Evolutionary conservation across 2,797 vertebrate genomes (phyloP).

Genomic region (Melanotaenia trifasciata): DNA sequence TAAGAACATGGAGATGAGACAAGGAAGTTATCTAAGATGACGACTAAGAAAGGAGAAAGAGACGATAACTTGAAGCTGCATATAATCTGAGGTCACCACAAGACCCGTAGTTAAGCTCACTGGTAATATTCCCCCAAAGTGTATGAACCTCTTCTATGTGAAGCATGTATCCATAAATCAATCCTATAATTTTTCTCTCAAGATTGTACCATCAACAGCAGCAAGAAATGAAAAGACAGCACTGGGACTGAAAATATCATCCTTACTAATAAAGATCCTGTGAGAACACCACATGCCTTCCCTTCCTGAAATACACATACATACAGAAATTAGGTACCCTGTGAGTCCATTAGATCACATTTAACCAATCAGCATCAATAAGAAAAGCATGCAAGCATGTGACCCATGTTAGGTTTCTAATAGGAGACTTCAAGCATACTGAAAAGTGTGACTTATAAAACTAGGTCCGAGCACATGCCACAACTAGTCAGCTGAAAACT

Average conservation of each 20-base stretch:
- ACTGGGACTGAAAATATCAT: neutral
- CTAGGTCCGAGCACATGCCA: conserved; percentile 52
- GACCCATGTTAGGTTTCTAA: conserved; percentile 30
- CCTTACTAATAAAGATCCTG: conserved; percentile 5
- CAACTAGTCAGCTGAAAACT: conserved; percentile 37
- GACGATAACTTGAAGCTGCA: too few relatives aligned
- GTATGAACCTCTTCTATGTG: too few relatives aligned
- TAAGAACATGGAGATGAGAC: too few relatives aligned
- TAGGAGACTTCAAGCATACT: conserved; percentile 38
- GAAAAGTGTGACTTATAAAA: conserved; percentile 49
- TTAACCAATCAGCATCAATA: conserved; percentile 59
- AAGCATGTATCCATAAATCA: neutral
- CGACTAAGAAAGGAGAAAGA: too few relatives aligned
- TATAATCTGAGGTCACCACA: too few relatives aligned
- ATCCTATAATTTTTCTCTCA: neutral
- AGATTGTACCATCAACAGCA: conserved; percentile 6
- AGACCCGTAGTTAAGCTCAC: too few relatives aligned
- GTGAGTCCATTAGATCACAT: conserved; percentile 32
- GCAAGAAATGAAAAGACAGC: neutral
- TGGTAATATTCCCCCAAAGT: too few relatives aligned
- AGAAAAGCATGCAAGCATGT: conserved; percentile 63
- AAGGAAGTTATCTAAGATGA: too few relatives aligned
- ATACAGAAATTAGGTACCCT: conserved; percentile 10
- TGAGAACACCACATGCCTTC: conserved; percentile 24
- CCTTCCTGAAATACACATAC: neutral